Evolutionary conservation across 2,113 vertebrate species (phyloP), one percentile per base, ranked within the genome.

Genomic region (Motacilla alba): DNA sequence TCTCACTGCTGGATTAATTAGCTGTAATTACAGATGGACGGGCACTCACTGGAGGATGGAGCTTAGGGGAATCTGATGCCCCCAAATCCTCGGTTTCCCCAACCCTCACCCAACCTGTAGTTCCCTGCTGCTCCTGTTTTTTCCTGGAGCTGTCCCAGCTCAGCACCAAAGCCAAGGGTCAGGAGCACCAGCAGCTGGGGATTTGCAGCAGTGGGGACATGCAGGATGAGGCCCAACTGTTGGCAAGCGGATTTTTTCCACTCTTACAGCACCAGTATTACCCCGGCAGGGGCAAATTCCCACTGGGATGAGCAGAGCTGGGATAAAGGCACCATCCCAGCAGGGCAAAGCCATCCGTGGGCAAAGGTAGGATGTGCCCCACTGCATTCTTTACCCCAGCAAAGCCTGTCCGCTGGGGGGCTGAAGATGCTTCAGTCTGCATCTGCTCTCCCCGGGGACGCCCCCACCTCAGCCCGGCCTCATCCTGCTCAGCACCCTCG

Each of bases 71-170:
- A 26, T 26, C 50, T 58, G 37, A 10, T 3, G 3, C 19, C 5
- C 10, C 16, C 0, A 14, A 6, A 17, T 58, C 93, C 93, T 96
- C 96, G 83, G 93, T 94, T 92, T 89, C 87, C 83, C 79, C 91
- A 82, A 4, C 17, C 17, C 41, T 55, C 2, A 0, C 30, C 10
- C 55, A 41, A 5, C 28, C 43, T 41, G 23, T 10, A 26, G n/a
- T 0, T 86, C 76, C 14, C 66, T 3, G 2, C 15, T 37, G 58
- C 12, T 82, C 52, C 44, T 2, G 3, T 4, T 20, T 22, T 70
- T 39, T 22, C 41, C 47, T 5, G 4, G 64, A 62, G 62, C 26
- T 0, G 0, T 44, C 50, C 31, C 69, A 58, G n/a, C 35, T 39
- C 21, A 7, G 39, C n/a, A 39, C 2, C 0, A 0, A 47, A 67